Evolutionary conservation across 2,113 vertebrate genomes (phyloP).

Genomic region (Bufo bufo): DNA sequence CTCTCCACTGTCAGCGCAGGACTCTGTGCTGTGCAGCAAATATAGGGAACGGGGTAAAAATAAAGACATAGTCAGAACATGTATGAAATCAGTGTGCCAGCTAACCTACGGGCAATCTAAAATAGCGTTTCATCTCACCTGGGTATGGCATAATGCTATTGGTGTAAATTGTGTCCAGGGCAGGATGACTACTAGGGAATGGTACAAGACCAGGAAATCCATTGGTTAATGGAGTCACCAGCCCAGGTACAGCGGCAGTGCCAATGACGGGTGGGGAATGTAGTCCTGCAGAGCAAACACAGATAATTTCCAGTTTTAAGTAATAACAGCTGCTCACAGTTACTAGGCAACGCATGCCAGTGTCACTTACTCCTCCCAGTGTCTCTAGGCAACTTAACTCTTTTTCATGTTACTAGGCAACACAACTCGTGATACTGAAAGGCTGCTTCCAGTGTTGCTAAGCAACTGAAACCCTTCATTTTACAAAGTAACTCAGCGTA

Average conservation of each 20-base stretch:
- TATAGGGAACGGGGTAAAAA: background rate
- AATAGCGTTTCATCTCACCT: slow-evolving; percentile 65
- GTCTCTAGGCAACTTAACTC: slow-evolving; percentile 51
- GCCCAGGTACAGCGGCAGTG: slow-evolving; percentile 86
- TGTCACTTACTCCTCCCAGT: slow-evolving; percentile 44
- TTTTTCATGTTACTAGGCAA: slow-evolving; percentile 54
- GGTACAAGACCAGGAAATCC: slow-evolving; percentile 92
- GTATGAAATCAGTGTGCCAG: no score
- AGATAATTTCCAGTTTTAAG: slow-evolving; percentile 5
- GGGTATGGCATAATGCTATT: slow-evolving; percentile 93
- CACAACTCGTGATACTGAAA: slow-evolving; percentile 13
- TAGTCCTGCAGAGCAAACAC: slow-evolving; percentile 76
- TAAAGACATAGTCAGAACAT: background rate
- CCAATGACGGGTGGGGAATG: slow-evolving; percentile 92
- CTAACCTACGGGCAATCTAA: background rate
- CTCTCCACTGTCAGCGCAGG: slow-evolving; percentile 88
- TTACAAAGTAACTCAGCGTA: slow-evolving; percentile 16
- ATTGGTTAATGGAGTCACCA: slow-evolving; percentile 90
- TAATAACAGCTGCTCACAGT: slow-evolving; percentile 48
- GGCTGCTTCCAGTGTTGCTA: slow-evolving; percentile 40
- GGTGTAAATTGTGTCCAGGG: slow-evolving; percentile 92
- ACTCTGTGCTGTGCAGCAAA: slow-evolving; percentile 82
- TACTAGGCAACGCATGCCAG: slow-evolving; percentile 45
- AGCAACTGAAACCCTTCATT: slow-evolving; percentile 34
- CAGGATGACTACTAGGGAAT: slow-evolving; percentile 89